Evolutionary conservation across 2,113 vertebrate genomes (phyloP).

Genomic region (rat (Rattus norvegicus)): GRCr8 NC_086020.1:210171501-210172000

Average conservation of each 20-base stretch:
- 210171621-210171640: not conserved
- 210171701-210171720: slow-evolving; percentile 53
- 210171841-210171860: not conserved
- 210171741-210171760: slow-evolving; percentile 41
- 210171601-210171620: not conserved
- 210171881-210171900: not conserved
- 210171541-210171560: not conserved
- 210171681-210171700: slow-evolving; percentile 65
- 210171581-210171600: not conserved
- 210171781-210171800: slow-evolving; percentile 54
- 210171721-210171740: slow-evolving; percentile 63
- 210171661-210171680: slow-evolving; percentile 44
- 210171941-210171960: not conserved
- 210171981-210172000: not conserved
- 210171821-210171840: not conserved
- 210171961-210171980: not conserved
- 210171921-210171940: not conserved
- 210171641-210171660: slow-evolving; percentile 14
- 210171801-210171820: slow-evolving; percentile 23
- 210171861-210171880: not conserved
- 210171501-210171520: not conserved
- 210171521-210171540: not conserved
- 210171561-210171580: not conserved
- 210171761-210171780: slow-evolving; percentile 47
- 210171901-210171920: too few relatives aligned